Evolutionary conservation across 2,888 invertebrate species (phyloP).

Genomic region (Drosophila quinaria): DNA sequence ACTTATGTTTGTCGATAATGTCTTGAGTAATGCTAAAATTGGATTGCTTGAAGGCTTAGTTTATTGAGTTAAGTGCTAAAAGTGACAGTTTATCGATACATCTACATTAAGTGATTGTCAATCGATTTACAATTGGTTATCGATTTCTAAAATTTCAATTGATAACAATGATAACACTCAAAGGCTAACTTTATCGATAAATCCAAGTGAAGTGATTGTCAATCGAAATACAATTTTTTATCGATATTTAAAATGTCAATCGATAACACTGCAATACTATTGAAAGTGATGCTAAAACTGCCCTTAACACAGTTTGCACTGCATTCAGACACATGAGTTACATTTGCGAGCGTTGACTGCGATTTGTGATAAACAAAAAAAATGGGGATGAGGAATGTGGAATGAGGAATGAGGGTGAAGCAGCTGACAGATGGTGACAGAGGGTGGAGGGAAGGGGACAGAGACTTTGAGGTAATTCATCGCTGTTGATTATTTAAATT

Average conservation of each 20-base stretch:
- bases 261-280: conserved; percentile 5
- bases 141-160: not conserved
- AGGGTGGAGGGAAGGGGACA: not conserved
- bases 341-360: conserved; percentile 54
- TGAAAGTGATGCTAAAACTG: not conserved
- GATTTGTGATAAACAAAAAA: conserved; percentile 42
- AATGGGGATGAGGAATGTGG: conserved; percentile 34
- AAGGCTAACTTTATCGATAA: no score
- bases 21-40: no score
- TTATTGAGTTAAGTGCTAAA: no score
- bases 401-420: not conserved
- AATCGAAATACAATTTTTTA: not conserved
- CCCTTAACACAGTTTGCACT: conserved; percentile 19
- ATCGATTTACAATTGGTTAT: not conserved
- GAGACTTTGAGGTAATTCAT: conserved; percentile 45
- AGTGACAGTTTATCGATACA: no score
- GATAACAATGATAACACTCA: not conserved
- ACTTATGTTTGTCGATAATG: no score
- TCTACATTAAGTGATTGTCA: no score
- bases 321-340: conserved; percentile 32
- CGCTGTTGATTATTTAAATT: conserved; percentile 77
- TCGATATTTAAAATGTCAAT: not conserved
- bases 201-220: no score
- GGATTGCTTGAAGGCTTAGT: no score
- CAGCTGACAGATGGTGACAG: not conserved